These are phyloP conservation scores for Xanthia togata DNA, from an alignment of 2,888 invertebrate genomes.

Conservation along the genomic window DNA sequence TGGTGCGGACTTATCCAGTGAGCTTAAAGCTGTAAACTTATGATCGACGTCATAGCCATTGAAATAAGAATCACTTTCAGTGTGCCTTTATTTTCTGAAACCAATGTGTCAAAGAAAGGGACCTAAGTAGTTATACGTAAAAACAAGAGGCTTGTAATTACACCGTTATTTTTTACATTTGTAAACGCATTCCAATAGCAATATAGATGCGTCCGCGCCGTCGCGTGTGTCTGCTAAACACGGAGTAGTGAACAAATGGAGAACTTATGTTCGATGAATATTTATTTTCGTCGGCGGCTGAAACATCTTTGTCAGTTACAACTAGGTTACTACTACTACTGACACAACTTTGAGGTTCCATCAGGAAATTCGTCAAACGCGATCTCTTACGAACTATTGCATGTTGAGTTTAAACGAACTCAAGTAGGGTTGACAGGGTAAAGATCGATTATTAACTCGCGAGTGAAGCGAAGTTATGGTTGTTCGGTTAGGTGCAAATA, in stretches of 20 bases:
- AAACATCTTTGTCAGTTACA: neutral
- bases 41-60: slow-evolving; percentile 28
- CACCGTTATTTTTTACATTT: slow-evolving; percentile 31
- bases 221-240: slow-evolving; percentile 45
- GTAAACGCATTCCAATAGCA: slow-evolving; percentile 16
- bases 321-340: neutral
- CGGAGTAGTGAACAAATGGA: slow-evolving; percentile 45
- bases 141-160: slow-evolving; percentile 47
- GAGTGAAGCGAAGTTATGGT: slow-evolving; percentile 24
- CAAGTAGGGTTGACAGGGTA: slow-evolving; percentile 40
- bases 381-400: neutral
- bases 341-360: slow-evolving; percentile 14
- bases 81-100: slow-evolving; percentile 53
- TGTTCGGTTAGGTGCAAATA: slow-evolving; percentile 1
- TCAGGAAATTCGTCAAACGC: neutral
- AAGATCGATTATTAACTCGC: slow-evolving; percentile 23
- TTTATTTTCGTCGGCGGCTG: neutral
- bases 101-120: slow-evolving; percentile 61
- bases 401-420: slow-evolving; percentile 28
- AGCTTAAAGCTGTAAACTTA: slow-evolving; percentile 27
- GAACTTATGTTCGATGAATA: neutral
- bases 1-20: slow-evolving; percentile 53
- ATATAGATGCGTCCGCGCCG: slow-evolving; percentile 53
- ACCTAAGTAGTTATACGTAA: slow-evolving; percentile 61
- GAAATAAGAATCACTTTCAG: slow-evolving; percentile 17